Percentiles rank a stretch among this genome's conserved stretches.
Conservation (phyloP, 2,113 vertebrate genomes). For the Coturnix japonica region DNA sequence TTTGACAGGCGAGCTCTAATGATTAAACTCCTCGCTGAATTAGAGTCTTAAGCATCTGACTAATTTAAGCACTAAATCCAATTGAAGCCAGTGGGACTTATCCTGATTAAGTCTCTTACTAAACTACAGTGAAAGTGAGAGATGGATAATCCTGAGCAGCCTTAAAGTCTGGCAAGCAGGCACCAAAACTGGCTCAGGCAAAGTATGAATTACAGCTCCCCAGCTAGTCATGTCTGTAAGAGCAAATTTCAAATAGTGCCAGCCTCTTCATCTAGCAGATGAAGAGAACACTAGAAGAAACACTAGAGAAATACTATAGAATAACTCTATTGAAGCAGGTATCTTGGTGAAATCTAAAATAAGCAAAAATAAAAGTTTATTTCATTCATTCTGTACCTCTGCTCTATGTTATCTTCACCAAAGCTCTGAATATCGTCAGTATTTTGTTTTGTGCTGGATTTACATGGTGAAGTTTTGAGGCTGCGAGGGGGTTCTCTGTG, state of each 20-base stretch:
- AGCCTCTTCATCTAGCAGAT: not conserved
- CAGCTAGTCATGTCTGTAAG: not conserved
- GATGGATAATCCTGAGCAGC: not conserved
- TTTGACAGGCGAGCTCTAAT: not conserved
- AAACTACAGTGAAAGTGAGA: constrained; percentile 26
- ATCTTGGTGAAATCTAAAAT: not conserved
- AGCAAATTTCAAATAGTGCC: not conserved
- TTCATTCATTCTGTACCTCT: not conserved
- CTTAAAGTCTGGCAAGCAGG: constrained; percentile 17
- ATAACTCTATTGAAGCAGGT: not conserved
- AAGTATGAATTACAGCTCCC: constrained; percentile 14
- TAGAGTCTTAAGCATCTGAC: constrained; percentile 30
- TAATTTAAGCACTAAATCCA: constrained; percentile 57
- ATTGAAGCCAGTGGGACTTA: constrained; percentile 21
- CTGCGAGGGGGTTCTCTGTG: not conserved
- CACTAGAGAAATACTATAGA: not conserved
- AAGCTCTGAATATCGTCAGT: not conserved
- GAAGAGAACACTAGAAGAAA: not conserved
- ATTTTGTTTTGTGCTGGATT: not conserved
- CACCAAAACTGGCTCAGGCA: not conserved
- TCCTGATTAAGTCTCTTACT: not conserved
- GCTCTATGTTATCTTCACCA: not conserved
- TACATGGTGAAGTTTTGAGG: not conserved
- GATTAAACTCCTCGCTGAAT: constrained; percentile 27
- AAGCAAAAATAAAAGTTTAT: not conserved